Conservation (phyloP, 37 sponge, comb jelly and placozoan genomes). For the Beroe ovata region DNA sequence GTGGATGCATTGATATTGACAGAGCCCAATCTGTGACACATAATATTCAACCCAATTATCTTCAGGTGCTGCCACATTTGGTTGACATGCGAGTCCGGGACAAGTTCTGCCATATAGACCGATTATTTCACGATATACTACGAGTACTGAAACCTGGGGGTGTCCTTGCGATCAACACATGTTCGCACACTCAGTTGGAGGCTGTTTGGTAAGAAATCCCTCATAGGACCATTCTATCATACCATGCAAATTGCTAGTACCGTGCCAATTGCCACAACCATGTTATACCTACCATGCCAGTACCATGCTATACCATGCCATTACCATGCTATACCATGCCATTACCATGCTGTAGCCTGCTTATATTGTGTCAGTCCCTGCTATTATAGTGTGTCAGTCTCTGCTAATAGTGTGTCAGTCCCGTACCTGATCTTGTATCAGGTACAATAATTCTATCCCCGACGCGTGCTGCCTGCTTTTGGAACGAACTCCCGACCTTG, state of each 20-base stretch:
- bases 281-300: no score
- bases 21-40: neutral
- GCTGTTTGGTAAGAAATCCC: conserved; percentile 18
- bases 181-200: conserved; percentile 5
- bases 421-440: no score
- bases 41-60: no score
- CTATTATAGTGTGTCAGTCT: no score
- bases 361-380: no score
- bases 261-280: no score
- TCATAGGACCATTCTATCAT: no score
- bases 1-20: neutral
- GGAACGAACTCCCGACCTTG: conserved; percentile 22
- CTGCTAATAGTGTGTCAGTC: no score
- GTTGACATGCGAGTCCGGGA: conserved; percentile 36
- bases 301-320: no score
- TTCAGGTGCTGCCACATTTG: conserved; percentile 50
- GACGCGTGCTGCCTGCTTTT: neutral
- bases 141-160: conserved; percentile 61
- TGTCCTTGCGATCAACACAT: conserved; percentile 29
- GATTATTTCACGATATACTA: neutral
- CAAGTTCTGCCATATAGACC: neutral
- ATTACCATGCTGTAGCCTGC: no score
- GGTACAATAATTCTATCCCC: conserved; percentile 26
- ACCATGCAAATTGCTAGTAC: no score
- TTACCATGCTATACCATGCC: no score